phyloP scores from a whole-genome alignment of 2,888 invertebrate genomes.

The Nephrocerus scutellatus region DNA sequence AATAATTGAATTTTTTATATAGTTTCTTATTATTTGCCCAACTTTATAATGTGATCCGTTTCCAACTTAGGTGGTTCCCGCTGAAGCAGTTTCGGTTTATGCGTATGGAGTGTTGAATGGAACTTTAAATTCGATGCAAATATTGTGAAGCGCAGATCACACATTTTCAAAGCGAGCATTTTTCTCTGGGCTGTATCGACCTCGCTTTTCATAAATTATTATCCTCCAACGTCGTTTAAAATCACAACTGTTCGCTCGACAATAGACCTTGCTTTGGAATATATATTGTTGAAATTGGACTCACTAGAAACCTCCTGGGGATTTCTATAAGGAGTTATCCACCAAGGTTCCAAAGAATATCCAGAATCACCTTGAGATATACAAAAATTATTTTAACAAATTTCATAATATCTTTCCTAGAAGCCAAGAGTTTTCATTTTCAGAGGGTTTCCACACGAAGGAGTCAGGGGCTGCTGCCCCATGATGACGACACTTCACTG shows the following conservation, averaged over 20 bases:
- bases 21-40: no score
- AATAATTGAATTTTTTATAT: no score
- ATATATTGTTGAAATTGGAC: conserved; percentile 6
- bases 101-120: no score
- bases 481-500: conserved; percentile 1
- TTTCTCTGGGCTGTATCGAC: no score
- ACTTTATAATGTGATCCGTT: no score
- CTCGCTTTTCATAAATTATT: conserved; percentile 2
- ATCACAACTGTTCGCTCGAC: conserved; percentile 9
- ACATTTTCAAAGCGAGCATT: no score
- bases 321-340: conserved; percentile 10
- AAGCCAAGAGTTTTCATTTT: conserved; percentile 6
- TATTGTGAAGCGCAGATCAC: no score
- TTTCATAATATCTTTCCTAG: conserved; percentile 2
- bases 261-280: conserved; percentile 10
- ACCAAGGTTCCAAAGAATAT: conserved; percentile 11
- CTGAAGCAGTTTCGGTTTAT: no score
- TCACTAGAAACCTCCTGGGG: conserved; percentile 5
- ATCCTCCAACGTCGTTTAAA: conserved; percentile 8
- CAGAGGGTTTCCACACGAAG: conserved; percentile 4
- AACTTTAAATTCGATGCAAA: no score
- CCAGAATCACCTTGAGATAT: conserved; percentile 7
- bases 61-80: no score
- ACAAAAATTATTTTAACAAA: neutral
- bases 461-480: conserved; percentile 8